Base-by-base conservation (phyloP, 2,797 vertebrate genomes). In the Peromyscus attwateri region DNA sequence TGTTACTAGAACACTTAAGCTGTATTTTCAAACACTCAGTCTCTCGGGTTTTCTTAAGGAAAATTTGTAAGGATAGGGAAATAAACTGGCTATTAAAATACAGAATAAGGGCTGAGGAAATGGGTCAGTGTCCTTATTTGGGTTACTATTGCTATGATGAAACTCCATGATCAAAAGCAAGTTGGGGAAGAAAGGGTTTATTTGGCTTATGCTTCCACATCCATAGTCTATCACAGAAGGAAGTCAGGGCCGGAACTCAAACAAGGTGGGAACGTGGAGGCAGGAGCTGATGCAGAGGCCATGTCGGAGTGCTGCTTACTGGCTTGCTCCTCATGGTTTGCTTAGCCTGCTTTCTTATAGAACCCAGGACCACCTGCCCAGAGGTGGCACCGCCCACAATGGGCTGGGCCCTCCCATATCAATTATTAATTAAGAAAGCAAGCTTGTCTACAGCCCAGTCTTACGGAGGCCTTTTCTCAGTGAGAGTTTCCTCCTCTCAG, bases 41-140 rank as follows among this genome's bases (percentile, higher is more conserved):
- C 40, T 94, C 70, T 84, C 46, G 68, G 71, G 14, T 96, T 96
- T 96, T 85, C 49, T 79, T 95, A 88, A 94, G 13, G 46, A 71
- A 87, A 87, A 75, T 62, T 29, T 57, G 6, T 76, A 80, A 92
- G 60, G 66, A 11, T 60, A 96, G 66, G 76, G 10, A 79, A 80
- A 21, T 62, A 87, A 96, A 60, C 7, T 37, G 68, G 11, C 49
- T 60, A 5, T 52, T 70, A 89, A 93, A 75, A 64, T 43, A 31
- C 10, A 88, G n/a, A 73, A 21, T 31, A 60, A 43, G 70, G n/a
- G 52, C 6, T 21, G 3, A 16, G 49, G 34, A 57, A 87, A 40
- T 73, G 25, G 25, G 23, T 40, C n/a, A 57, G 12, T 66, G 60
- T 34, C 29, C 19, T 85, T 23, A 21, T 49, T 85, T 13, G 43